Percentiles rank a stretch among this genome's conserved stretches.
Evolutionary conservation across 1,140 invertebrate species (phyloP).

Genomic region (Tribolium madens): DNA sequence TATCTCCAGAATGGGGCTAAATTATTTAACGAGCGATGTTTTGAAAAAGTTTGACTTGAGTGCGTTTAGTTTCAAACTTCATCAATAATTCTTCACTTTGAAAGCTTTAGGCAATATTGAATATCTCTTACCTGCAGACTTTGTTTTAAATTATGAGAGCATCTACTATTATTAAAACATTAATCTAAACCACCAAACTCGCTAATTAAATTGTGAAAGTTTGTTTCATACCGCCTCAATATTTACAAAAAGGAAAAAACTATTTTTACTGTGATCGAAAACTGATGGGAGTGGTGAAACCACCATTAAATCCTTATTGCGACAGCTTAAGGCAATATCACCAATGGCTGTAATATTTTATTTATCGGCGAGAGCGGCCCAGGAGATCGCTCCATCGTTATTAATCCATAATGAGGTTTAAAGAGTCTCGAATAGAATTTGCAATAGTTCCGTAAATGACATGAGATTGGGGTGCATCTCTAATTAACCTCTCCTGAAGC

Average conservation of each 20-base stretch:
- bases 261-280: too few species aligned
- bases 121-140: conserved; percentile 27
- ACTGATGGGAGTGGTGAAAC: too few species aligned
- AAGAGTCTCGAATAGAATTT: conserved; percentile 28
- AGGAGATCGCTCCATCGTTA: not conserved
- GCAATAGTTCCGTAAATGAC: conserved; percentile 19
- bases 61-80: conserved; percentile 39
- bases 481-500: conserved; percentile 16
- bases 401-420: conserved; percentile 35
- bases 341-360: conserved; percentile 6
- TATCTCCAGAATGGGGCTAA: conserved; percentile 28
- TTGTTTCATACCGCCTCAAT: not conserved
- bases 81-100: conserved; percentile 43
- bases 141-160: conserved; percentile 25
- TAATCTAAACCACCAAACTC: conserved; percentile 25
- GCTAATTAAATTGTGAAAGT: conserved; percentile 9
- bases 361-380: not conserved
- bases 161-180: conserved; percentile 33
- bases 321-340: conserved; percentile 4
- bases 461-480: conserved; percentile 20
- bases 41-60: conserved; percentile 33
- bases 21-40: conserved; percentile 37
- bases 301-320: not conserved
- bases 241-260: too few species aligned
- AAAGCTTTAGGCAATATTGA: conserved; percentile 41